Percentiles rank a stretch among this genome's conserved stretches.
Conservation (phyloP, 2,888 invertebrate genomes). For the Nebria brevicollis region DNA sequence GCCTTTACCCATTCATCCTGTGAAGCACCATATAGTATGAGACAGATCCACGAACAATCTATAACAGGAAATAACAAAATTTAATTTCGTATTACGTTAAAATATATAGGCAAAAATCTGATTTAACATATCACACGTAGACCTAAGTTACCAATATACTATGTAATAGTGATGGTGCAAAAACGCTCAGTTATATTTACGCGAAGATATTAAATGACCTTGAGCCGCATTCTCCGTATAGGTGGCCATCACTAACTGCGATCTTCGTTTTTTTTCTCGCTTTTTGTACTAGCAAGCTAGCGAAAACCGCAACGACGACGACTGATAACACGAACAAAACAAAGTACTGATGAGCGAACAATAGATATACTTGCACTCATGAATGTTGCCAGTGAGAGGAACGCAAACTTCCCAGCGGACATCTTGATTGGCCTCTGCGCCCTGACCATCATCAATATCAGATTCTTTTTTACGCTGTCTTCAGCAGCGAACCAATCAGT, state of each 20-base stretch:
- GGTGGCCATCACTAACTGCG: neutral
- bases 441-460: conserved; percentile 63
- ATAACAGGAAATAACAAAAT: conserved; percentile 2
- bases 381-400: conserved; percentile 65
- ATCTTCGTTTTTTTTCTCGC: neutral
- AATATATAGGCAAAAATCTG: neutral
- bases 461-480: conserved; percentile 51
- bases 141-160: neutral
- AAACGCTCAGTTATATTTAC: neutral
- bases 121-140: neutral
- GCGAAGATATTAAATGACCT: neutral
- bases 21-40: conserved; percentile 36
- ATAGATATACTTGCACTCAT: conserved; percentile 58
- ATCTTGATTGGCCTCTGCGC: conserved; percentile 64
- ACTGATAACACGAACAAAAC: neutral
- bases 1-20: neutral
- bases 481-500: conserved; percentile 52
- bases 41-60: conserved; percentile 35
- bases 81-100: neutral
- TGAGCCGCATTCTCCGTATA: neutral
- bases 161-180: neutral
- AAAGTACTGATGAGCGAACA: neutral
- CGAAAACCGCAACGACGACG: neutral
- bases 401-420: conserved; percentile 64
- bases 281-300: neutral